Base-by-base conservation (phyloP, 2,113 vertebrate species). In the Misgurnus mizolepis region DNA sequence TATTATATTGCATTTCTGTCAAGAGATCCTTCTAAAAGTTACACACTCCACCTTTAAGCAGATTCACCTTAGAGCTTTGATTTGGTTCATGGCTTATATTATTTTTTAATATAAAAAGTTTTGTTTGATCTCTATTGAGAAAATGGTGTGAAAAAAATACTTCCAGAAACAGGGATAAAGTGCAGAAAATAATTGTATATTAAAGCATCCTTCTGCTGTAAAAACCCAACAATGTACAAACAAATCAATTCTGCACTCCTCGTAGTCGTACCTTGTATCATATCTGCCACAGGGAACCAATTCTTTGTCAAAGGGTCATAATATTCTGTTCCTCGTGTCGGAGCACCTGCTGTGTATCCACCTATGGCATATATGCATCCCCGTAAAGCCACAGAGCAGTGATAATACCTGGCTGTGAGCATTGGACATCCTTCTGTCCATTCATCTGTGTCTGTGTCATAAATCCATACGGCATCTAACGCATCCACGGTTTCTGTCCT, bases 401-500 rank as follows among this genome's bases (percentile, higher is more conserved):
- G 98, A 85, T 99, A 99, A 86, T 99, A 99, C 84, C 97, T 93
- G 1, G 98, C 95, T 0, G 94, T 94, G 10, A 95, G 92, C 98
- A 99, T 99, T 40, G 95, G 93, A 67, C 92, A 91, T 6, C 93
- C 95, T 86, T 97, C 93, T 0, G 85, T 90, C 98, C 97, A 99
- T 39, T 96, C 95, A 45, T 97, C 95, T 15, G 86, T 88, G 84
- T 98, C 96, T 41, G 92, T 92, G 84, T 96, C 95, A 86, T 98
- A 99, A 78, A 99, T 90, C 88, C 95, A 99, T 68, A 99, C 92
- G 0, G 93, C 91, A 82, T 96, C 94, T 47, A 99, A 92, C 41
- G 98, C 96, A 87, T 99, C 97, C 10, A 99, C 96, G 10, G 95
- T 98, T 91, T 98, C 94, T 0, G 96, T 97, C 87, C 94, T 95